Percentiles rank a stretch among this genome's conserved stretches.
These are phyloP conservation scores for Entomobrya multifasciata DNA, from an alignment of 2,888 invertebrate species.

Conservation along the genomic window DNA sequence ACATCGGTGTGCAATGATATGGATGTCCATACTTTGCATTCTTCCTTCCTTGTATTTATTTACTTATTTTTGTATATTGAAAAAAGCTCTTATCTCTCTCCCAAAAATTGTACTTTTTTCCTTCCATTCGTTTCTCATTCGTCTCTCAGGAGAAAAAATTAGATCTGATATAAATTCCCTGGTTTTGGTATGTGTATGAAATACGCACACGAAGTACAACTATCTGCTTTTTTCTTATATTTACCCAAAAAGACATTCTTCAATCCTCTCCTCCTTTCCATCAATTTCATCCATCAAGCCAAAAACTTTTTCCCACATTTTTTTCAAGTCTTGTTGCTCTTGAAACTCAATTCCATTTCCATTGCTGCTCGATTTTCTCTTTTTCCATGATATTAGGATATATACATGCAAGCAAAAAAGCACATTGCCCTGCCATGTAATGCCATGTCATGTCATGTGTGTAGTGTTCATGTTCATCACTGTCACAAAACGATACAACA, in stretches of 20 bases:
- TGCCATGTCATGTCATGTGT: too few species aligned
- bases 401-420: conserved; percentile 14
- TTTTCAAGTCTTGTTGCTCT: conserved; percentile 66
- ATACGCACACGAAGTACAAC: too few species aligned
- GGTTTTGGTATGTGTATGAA: too few species aligned
- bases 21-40: conserved; percentile 33
- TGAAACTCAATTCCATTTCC: conserved; percentile 73
- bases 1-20: too few species aligned
- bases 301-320: conserved; percentile 66
- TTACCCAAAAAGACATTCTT: conserved; percentile 50
- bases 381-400: conserved; percentile 33
- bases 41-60: too few species aligned
- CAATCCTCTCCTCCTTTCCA: conserved; percentile 71
- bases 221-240: too few species aligned
- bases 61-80: conserved; percentile 48
- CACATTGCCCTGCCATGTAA: too few species aligned
- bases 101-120: conserved; percentile 34
- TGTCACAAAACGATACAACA: neutral
- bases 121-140: neutral
- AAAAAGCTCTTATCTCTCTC: conserved; percentile 29
- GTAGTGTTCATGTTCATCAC: too few species aligned
- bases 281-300: conserved; percentile 69
- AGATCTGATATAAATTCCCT: conserved; percentile 56
- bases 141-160: conserved; percentile 45
- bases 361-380: conserved; percentile 63